phyloP scores from a whole-genome alignment of 2,888 invertebrate species.

The Parthenolecanium corni region DNA sequence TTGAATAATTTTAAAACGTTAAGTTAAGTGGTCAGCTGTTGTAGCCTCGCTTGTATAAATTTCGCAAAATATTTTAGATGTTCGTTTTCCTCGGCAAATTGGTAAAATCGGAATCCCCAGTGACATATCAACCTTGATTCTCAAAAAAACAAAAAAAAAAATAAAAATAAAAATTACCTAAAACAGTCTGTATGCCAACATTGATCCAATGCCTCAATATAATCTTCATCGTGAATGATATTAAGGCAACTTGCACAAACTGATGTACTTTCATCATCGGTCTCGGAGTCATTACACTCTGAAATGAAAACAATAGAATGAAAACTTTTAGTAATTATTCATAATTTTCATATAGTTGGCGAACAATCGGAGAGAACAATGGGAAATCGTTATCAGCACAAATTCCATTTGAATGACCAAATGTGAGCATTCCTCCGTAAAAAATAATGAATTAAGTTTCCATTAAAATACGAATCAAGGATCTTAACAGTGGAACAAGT shows the following conservation, averaged over 20 bases:
- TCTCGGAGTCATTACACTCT: conserved; percentile 21
- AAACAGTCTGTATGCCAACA: conserved; percentile 86
- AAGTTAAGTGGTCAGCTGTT: too few relatives aligned
- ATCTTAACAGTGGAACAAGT: too few relatives aligned
- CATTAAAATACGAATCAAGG: neutral
- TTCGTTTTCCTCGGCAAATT: neutral
- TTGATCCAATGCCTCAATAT: conserved; percentile 66
- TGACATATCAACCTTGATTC: too few relatives aligned
- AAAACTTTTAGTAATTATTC: neutral
- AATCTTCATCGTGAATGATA: conserved; percentile 60
- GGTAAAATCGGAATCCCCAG: too few relatives aligned
- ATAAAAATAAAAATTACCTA: conserved; percentile 45
- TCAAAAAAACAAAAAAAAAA: neutral
- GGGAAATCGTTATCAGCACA: too few relatives aligned
- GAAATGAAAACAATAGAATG: neutral
- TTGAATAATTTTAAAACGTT: too few relatives aligned
- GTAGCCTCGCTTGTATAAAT: too few relatives aligned
- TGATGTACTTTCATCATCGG: conserved; percentile 4
- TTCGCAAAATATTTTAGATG: too few relatives aligned
- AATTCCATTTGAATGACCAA: too few relatives aligned
- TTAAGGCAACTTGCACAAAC: conserved; percentile 64
- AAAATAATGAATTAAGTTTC: neutral
- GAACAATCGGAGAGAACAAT: neutral
- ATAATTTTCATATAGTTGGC: neutral
- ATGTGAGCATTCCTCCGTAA: too few relatives aligned